Conservation (phyloP, 2,888 invertebrate species). For the Lasioglossum villosulum region DNA sequence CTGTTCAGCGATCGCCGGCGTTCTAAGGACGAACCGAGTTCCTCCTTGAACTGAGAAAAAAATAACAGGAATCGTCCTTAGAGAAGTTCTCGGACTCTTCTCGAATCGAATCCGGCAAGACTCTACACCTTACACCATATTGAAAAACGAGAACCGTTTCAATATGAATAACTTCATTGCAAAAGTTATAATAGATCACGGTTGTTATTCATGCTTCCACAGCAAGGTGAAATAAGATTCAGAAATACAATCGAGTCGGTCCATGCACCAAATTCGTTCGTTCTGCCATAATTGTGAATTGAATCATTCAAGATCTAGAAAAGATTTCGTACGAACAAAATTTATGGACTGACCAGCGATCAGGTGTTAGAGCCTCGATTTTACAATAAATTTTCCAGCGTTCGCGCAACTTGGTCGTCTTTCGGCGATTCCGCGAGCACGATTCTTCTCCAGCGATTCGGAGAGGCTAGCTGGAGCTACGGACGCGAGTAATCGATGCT, state of each 20-base stretch:
- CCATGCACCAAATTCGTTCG: neutral
- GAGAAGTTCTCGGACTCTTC: neutral
- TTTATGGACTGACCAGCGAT: neutral
- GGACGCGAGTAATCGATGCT: constrained; percentile 71
- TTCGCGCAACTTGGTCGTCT: neutral
- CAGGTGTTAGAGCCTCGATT: neutral
- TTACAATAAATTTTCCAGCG: neutral
- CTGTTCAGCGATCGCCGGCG: constrained; percentile 9
- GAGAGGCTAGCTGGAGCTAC: constrained; percentile 71
- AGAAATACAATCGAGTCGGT: neutral
- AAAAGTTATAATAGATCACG: neutral
- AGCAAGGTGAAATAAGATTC: neutral
- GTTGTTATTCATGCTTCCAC: neutral
- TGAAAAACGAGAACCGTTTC: neutral
- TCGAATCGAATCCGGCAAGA: neutral
- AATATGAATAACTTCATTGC: neutral
- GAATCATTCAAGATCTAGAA: neutral
- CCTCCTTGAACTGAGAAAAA: neutral
- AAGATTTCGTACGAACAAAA: neutral
- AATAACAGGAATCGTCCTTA: neutral
- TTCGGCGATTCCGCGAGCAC: constrained; percentile 57
- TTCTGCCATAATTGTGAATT: neutral
- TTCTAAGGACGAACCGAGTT: constrained; percentile 15
- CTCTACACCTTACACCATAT: neutral
- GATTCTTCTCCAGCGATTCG: constrained; percentile 72